Conservation (phyloP, 1,140 invertebrate genomes). For the Atta colombica region DNA sequence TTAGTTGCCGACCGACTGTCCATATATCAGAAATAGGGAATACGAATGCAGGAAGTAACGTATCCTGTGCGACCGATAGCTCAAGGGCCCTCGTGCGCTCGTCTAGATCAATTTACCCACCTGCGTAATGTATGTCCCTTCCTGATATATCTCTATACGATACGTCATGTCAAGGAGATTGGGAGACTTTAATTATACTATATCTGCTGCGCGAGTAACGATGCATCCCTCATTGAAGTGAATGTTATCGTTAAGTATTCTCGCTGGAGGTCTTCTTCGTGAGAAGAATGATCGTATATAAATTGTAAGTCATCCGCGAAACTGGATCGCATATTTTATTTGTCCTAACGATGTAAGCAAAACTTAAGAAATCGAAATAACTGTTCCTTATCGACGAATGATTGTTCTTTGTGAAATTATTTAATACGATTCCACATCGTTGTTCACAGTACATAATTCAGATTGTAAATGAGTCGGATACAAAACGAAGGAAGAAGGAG, state of each 20-base stretch:
- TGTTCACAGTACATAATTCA: constrained; percentile 15
- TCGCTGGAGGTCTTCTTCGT: constrained; percentile 20
- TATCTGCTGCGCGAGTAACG: not conserved
- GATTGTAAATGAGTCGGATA: constrained; percentile 35
- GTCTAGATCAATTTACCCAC: constrained; percentile 55
- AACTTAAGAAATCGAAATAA: not conserved
- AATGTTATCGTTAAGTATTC: constrained; percentile 48
- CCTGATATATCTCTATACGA: not conserved
- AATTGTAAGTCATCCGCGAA: constrained; percentile 40
- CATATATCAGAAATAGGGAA: constrained; percentile 56
- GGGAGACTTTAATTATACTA: constrained; percentile 11
- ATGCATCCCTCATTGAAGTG: constrained; percentile 20
- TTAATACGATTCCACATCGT: not conserved
- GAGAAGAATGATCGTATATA: constrained; percentile 20
- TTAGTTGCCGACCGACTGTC: constrained; percentile 64
- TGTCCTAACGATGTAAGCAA: not conserved
- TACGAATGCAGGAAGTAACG: constrained; percentile 75
- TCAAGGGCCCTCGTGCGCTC: constrained; percentile 44
- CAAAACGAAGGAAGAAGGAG: constrained; percentile 25
- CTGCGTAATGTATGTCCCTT: constrained; percentile 27
- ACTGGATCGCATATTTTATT: not conserved
- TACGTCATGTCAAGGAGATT: not conserved
- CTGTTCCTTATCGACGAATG: not conserved
- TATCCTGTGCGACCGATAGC: constrained; percentile 74
- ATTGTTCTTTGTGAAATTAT: constrained; percentile 4